Conservation (phyloP, 2,797 vertebrate genomes). For the Rhabdomys pumilio region DNA sequence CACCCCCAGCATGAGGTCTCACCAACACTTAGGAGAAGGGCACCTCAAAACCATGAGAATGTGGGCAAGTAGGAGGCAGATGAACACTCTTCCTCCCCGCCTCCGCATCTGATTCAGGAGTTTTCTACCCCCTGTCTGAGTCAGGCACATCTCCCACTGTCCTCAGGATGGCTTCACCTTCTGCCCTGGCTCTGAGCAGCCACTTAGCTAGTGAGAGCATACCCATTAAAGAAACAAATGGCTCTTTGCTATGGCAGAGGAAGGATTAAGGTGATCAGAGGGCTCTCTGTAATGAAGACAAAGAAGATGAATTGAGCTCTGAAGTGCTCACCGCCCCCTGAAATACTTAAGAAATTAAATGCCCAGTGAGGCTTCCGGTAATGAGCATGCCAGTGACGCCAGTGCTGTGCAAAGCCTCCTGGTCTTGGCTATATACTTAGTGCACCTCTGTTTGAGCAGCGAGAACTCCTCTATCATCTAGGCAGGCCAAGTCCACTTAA, state of each 20-base stretch:
- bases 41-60: not conserved
- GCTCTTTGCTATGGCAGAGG: slow-evolving; percentile 73
- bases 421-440: slow-evolving; percentile 55
- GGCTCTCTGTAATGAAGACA: slow-evolving; percentile 83
- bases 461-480: slow-evolving; percentile 57
- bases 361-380: slow-evolving; percentile 75
- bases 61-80: not conserved
- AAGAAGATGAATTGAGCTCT: slow-evolving; percentile 80
- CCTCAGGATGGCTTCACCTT: slow-evolving; percentile 72
- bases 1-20: not conserved
- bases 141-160: not conserved
- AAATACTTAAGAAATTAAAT: slow-evolving; percentile 86
- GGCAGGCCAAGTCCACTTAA: slow-evolving; percentile 31
- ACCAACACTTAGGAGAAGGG: not conserved
- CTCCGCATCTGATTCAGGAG: not conserved
- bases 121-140: not conserved
- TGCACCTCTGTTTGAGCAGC: slow-evolving; percentile 32
- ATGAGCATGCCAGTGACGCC: slow-evolving; percentile 74
- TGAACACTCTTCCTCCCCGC: not conserved
- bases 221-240: slow-evolving; percentile 86
- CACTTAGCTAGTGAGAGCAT: slow-evolving; percentile 82
- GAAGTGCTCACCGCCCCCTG: slow-evolving; percentile 71
- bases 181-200: slow-evolving; percentile 69
- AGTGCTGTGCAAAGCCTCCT: slow-evolving; percentile 22
- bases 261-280: slow-evolving; percentile 83